Evolutionary conservation across 2,113 vertebrate genomes (phyloP), one percentile per base, ranked within the genome.

Genomic region (Paratilapia polleni): DNA sequence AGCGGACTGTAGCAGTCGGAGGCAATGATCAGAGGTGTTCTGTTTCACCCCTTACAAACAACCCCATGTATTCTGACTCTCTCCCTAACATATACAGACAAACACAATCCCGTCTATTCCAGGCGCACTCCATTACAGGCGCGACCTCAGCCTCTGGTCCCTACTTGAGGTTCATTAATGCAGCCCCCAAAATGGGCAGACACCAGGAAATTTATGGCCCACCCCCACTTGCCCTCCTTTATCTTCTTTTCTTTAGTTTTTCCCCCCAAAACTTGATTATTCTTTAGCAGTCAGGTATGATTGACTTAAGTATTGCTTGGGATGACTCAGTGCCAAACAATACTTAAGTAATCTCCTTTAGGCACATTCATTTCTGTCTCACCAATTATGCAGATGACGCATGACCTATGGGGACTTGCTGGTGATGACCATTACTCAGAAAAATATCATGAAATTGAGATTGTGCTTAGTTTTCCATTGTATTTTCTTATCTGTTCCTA

Each of bases 111-210:
- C 10, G 60, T 88, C 85, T 94, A 96, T 96, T 96, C 95, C 95
- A 93, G 89, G 90, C 87, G 94, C 95, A 95, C 94, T 92, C 94
- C 93, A 95, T 96, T 96, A 95, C 83, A 88, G 91, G 78, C 86
- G 63, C 26, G 54, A 89, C 89, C 91, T 91, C 64, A 92, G 89
- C 86, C 91, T 93, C 78, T 91, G 88, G 91, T 94, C 88, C 85
- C 92, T 91, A 88, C 93, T 94, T 95, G 93, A 92, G 90, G 87
- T 93, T 94, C 94, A 96, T 96, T 96, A 96, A 96, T 96, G 95
- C 94, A 94, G 89, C 78, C 87, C 88, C 77, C 83, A 47, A 92
- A 92, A 91, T 91, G 90, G 91, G 87, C 85, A 91, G 94, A 94
- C 95, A 93, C 88, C 91, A 73, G 92, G 93, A 95, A 90, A 88